phyloP scores from a whole-genome alignment of 2,797 vertebrate genomes.

The Clarias platycephalus region DNA sequence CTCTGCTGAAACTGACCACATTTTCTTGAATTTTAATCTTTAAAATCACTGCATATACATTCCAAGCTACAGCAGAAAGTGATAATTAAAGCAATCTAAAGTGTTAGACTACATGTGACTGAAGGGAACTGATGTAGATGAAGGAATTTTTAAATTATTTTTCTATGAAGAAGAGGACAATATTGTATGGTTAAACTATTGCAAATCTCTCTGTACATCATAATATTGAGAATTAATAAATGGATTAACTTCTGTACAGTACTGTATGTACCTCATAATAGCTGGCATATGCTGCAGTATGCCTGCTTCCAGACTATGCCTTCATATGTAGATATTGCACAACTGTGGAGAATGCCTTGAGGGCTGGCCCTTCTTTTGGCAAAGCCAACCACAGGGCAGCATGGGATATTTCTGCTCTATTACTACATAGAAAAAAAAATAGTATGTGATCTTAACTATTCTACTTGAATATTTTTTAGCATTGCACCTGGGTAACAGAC shows the following conservation, averaged over 20 bases:
- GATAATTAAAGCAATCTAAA: background rate
- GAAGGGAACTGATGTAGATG: constrained; percentile 33
- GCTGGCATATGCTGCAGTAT: constrained; percentile 63
- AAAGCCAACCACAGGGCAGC: constrained; percentile 37
- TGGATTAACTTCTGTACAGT: constrained; percentile 39
- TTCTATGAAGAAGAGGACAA: constrained; percentile 26
- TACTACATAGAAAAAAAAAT: constrained; percentile 14
- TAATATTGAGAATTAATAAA: background rate
- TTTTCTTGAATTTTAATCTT: constrained; percentile 27
- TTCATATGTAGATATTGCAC: constrained; percentile 40
- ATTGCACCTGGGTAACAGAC: background rate
- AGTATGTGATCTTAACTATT: background rate
- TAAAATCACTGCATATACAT: constrained; percentile 17
- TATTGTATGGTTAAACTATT: constrained; percentile 6
- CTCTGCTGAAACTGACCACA: constrained; percentile 30
- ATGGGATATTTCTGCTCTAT: constrained; percentile 18
- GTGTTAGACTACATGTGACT: constrained; percentile 22
- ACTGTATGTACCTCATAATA: constrained; percentile 64
- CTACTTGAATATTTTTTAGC: background rate
- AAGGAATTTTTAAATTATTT: constrained; percentile 22
- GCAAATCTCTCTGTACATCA: constrained; percentile 8
- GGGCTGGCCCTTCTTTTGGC: constrained; percentile 27
- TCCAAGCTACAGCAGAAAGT: background rate
- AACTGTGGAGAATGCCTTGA: constrained; percentile 37
- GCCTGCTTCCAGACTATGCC: constrained; percentile 54